Evolutionary conservation across 1,140 invertebrate species (phyloP).

Genomic region (Chionoecetes opilio): DNA sequence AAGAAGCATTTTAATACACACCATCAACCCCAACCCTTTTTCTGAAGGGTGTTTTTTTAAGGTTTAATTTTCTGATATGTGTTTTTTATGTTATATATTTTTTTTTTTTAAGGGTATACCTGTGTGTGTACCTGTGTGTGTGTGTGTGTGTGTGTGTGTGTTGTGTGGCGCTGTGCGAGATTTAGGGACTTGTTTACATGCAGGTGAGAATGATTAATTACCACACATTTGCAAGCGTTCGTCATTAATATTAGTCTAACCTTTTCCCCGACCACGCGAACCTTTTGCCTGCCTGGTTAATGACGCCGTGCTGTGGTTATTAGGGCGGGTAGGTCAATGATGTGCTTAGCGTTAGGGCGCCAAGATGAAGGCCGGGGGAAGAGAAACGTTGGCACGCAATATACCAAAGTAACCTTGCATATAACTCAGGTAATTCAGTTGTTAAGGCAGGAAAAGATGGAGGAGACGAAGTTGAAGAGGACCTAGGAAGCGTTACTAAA

Average conservation of each 20-base stretch:
- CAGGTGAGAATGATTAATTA: conserved; percentile 59
- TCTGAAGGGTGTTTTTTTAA: conserved; percentile 1
- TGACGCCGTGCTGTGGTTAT: not conserved
- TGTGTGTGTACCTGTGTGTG: too few species aligned
- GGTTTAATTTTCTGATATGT: not conserved
- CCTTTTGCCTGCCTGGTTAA: not conserved
- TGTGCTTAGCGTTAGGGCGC: not conserved
- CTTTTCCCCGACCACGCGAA: not conserved
- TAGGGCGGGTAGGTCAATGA: not conserved
- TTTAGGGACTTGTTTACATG: conserved; percentile 71
- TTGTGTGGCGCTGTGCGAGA: conserved; percentile 48
- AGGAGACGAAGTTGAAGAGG: not conserved
- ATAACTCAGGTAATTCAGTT: not conserved
- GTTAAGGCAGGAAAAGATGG: not conserved
- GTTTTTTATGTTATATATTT: too few species aligned
- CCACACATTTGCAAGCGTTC: conserved; percentile 56
- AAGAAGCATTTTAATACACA: not conserved
- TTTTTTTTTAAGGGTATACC: too few species aligned
- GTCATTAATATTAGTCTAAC: conserved; percentile 60
- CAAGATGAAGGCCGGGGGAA: not conserved
- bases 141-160: not conserved
- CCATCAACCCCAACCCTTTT: not conserved
- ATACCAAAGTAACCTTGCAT: not conserved
- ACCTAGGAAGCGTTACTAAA: too few species aligned
- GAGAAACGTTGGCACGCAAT: not conserved